Evolutionary conservation across 2,113 vertebrate genomes (phyloP).

Genomic region (Melanerpes aurifrons): DNA sequence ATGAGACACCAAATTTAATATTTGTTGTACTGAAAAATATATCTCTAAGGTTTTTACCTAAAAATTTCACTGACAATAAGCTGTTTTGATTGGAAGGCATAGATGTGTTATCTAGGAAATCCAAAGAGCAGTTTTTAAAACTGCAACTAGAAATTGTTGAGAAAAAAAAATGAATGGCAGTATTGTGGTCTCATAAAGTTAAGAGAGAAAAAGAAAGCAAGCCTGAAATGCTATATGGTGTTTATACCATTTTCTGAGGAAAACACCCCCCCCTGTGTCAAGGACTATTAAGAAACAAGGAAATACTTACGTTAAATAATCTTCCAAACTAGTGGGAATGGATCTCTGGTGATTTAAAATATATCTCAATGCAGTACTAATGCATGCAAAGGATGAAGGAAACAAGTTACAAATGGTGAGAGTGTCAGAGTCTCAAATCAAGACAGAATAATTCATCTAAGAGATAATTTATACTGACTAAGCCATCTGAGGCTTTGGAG

Average conservation of each 20-base stretch:
- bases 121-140: neutral
- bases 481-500: constrained; percentile 46
- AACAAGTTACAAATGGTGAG: constrained; percentile 22
- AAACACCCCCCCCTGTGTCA: neutral
- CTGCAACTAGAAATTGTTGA: neutral
- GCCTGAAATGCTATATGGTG: neutral
- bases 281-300: neutral
- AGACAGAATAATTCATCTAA: constrained; percentile 52
- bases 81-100: neutral
- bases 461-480: constrained; percentile 49
- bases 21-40: neutral
- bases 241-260: neutral
- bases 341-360: constrained; percentile 42
- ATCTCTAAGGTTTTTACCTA: neutral
- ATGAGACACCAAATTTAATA: neutral
- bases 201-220: neutral
- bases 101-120: neutral
- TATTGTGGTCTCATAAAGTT: neutral
- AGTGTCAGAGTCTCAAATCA: constrained; percentile 22
- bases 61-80: neutral
- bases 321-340: constrained; percentile 7
- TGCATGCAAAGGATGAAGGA: constrained; percentile 19
- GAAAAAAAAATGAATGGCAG: neutral
- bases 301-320: neutral
- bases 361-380: neutral